These are phyloP conservation scores for Aphidius colemani DNA, from an alignment of 2,888 invertebrate species.

Conservation along the genomic window DNA sequence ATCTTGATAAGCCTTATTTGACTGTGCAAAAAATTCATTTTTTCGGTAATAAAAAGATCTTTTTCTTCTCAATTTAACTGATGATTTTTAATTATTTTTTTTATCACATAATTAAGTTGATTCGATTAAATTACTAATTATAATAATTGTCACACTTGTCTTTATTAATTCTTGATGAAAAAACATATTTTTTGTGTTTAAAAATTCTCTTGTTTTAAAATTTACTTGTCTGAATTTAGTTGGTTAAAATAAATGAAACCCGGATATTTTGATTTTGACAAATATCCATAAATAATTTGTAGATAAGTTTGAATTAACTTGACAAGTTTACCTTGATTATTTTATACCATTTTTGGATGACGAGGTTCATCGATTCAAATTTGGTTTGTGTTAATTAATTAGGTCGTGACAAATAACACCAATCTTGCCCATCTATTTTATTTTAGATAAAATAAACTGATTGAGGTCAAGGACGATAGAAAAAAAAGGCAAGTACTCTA, in stretches of 20 bases:
- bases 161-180: no score
- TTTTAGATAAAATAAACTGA: constrained; percentile 25
- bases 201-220: neutral
- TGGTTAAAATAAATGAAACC: constrained; percentile 5
- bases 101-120: constrained; percentile 23
- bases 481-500: constrained; percentile 11
- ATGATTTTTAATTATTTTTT: constrained; percentile 21
- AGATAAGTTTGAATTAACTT: neutral
- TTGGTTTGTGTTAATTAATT: constrained; percentile 29
- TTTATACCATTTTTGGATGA: constrained; percentile 30
- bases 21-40: neutral
- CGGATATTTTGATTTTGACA: constrained; percentile 2
- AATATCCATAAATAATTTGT: neutral
- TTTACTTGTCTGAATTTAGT: neutral
- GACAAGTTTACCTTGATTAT: constrained; percentile 26
- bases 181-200: no score
- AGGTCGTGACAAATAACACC: constrained; percentile 29
- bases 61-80: constrained; percentile 19
- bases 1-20: neutral
- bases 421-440: no score
- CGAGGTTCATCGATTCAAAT: constrained; percentile 26
- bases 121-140: constrained; percentile 28
- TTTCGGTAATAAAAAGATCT: neutral
- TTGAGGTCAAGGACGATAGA: constrained; percentile 21
- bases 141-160: neutral